phyloP scores from a whole-genome alignment of 1,140 invertebrate species.

The Trissolcus basalis region DNA sequence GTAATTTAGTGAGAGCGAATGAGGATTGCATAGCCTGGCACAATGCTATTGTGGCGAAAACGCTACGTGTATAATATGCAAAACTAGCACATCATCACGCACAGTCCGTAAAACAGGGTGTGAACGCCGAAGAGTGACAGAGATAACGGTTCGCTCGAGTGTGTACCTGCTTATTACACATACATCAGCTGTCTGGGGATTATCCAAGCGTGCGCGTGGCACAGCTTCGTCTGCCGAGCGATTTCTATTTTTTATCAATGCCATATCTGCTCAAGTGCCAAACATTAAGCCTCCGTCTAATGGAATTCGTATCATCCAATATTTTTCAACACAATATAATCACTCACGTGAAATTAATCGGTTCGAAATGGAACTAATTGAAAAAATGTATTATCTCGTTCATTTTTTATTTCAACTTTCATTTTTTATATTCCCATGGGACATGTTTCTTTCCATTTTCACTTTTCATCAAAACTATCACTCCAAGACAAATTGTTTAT shows the following conservation, averaged over 20 bases:
- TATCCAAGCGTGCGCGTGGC: conserved; percentile 24
- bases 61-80: conserved; percentile 27
- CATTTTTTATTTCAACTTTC: no score
- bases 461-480: no score
- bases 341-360: no score
- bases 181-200: conserved; percentile 26
- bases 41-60: conserved; percentile 19
- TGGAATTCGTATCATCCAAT: no score
- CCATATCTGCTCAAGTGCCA: no score
- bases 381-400: no score
- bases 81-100: conserved; percentile 40
- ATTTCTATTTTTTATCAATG: conserved; percentile 2
- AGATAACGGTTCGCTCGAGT: not conserved
- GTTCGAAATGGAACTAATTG: no score
- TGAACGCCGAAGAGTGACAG: not conserved
- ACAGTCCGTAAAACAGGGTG: conserved; percentile 22
- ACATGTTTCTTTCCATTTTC: no score
- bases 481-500: no score
- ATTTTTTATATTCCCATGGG: no score
- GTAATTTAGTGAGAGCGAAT: conserved; percentile 12
- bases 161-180: conserved; percentile 28
- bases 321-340: no score
- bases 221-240: not conserved
- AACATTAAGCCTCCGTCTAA: no score
- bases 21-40: conserved; percentile 31